Conservation (phyloP, 2,888 invertebrate species). For the Acrobasis suavella region DNA sequence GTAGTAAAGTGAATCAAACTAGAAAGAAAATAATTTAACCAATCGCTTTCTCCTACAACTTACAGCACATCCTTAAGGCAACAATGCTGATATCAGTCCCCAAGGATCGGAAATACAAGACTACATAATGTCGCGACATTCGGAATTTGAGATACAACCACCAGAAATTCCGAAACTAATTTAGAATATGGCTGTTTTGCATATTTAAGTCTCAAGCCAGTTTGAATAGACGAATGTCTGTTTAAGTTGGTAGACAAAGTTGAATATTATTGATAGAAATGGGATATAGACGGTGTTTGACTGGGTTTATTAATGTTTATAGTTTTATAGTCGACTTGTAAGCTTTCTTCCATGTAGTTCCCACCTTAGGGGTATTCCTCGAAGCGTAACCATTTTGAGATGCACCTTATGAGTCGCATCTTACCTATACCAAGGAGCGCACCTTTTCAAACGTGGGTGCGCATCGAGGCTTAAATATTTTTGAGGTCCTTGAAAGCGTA, state of each 20-base stretch:
- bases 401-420: no score
- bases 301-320: not conserved
- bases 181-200: constrained; percentile 20
- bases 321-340: not conserved
- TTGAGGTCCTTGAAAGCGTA: no score
- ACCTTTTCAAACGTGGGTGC: no score
- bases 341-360: no score
- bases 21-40: no score
- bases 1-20: no score
- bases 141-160: constrained; percentile 23
- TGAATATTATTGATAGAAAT: not conserved
- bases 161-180: constrained; percentile 24
- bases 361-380: no score
- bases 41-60: constrained; percentile 23
- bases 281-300: not conserved
- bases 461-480: no score
- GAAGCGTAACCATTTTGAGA: no score
- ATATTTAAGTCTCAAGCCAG: constrained; percentile 17
- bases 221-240: constrained; percentile 17
- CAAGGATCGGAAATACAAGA: constrained; percentile 25
- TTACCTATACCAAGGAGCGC: no score
- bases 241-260: not conserved
- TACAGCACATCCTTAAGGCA: constrained; percentile 25
- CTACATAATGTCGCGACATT: constrained; percentile 24
- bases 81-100: constrained; percentile 31